These are phyloP conservation scores for Drosophila prostipennis DNA, from an alignment of 2,888 invertebrate genomes.

Conservation along the genomic window DNA sequence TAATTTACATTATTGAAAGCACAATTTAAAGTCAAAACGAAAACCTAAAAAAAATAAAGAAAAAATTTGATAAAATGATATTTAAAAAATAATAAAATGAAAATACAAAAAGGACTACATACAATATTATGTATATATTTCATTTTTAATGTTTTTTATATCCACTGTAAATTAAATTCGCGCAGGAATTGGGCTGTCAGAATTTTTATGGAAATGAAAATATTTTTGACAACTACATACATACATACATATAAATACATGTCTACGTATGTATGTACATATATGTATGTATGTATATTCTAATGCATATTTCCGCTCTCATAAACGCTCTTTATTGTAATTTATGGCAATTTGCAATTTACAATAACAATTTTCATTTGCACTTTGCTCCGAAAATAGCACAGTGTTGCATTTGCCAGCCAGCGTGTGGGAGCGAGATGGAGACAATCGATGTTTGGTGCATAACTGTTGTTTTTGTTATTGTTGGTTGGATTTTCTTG, in stretches of 20 bases:
- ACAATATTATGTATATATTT: not conserved
- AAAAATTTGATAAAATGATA: too few species aligned
- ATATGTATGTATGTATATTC: not conserved
- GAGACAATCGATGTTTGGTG: conserved; percentile 52
- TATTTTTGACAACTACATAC: not conserved
- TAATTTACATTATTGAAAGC: too few species aligned
- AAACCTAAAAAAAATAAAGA: too few species aligned
- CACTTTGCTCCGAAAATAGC: conserved; percentile 61
- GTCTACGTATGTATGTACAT: too few species aligned
- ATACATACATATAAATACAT: not conserved
- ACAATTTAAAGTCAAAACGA: too few species aligned
- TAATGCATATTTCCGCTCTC: conserved; percentile 8
- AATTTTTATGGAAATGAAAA: not conserved
- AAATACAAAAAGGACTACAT: too few species aligned
- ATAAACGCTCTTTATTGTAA: conserved; percentile 19
- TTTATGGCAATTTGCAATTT: conserved; percentile 54
- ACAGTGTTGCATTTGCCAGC: conserved; percentile 23
- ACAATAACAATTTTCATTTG: conserved; percentile 57
- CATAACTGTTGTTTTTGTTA: conserved; percentile 14
- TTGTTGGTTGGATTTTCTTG: not conserved
- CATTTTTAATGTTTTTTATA: not conserved
- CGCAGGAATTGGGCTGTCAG: not conserved
- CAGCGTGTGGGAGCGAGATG: conserved; percentile 5
- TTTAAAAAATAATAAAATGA: too few species aligned
- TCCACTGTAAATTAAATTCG: not conserved